Conservation (phyloP, 1,140 invertebrate genomes). For the Drosophila elegans region DNA sequence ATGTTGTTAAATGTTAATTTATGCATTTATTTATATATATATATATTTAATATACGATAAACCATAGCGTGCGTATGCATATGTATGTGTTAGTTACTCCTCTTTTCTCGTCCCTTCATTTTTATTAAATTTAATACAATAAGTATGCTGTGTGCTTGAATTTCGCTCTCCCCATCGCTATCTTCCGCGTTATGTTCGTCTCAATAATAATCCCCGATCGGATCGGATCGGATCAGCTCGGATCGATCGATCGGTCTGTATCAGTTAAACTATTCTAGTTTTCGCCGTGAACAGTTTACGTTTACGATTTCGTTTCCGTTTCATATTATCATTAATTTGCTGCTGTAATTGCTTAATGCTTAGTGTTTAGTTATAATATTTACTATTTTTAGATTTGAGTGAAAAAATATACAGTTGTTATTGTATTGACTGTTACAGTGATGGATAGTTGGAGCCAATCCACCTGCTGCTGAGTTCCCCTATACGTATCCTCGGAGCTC, state of each 20-base stretch:
- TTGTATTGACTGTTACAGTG: constrained; percentile 51
- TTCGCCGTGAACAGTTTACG: constrained; percentile 5
- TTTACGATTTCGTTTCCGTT: neutral
- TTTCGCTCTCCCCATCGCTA: constrained; percentile 32
- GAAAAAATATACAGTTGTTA: constrained; percentile 81
- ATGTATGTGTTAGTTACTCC: constrained; percentile 62
- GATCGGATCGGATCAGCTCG: constrained; percentile 1
- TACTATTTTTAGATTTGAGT: constrained; percentile 75
- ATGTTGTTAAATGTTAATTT: constrained; percentile 50
- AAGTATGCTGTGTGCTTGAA: constrained; percentile 75
- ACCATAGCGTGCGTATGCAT: constrained; percentile 68
- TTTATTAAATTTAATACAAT: constrained; percentile 72
- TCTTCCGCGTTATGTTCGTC: constrained; percentile 1
- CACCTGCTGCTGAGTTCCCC: constrained; percentile 13
- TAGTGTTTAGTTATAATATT: constrained; percentile 57
- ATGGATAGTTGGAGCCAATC: constrained; percentile 11
- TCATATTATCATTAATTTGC: constrained; percentile 12
- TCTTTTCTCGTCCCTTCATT: constrained; percentile 12
- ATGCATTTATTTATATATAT: constrained; percentile 63
- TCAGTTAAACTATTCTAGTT: constrained; percentile 4
- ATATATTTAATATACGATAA: constrained; percentile 62
- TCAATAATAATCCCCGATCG: constrained; percentile 9
- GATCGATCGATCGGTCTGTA: constrained; percentile 4
- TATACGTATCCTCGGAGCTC: constrained; percentile 11
- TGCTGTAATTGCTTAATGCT: constrained; percentile 42